phyloP scores from a whole-genome alignment of 2,888 invertebrate genomes.

The Ryuthela nishihirai region DNA sequence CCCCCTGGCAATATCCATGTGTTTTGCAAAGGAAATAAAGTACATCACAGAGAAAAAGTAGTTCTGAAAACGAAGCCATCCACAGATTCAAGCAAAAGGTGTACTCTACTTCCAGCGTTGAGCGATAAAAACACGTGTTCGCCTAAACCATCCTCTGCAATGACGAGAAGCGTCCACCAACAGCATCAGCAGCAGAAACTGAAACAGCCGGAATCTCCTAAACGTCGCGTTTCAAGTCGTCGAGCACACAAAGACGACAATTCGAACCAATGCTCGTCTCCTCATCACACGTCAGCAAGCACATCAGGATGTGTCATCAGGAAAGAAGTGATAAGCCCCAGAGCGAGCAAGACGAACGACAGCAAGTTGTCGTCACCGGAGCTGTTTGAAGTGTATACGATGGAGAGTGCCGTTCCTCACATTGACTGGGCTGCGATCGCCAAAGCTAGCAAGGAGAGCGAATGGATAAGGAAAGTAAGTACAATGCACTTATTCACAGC shows the following conservation, averaged over 20 bases:
- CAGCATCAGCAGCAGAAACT: conserved; percentile 2
- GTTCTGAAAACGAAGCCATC: conserved; percentile 9
- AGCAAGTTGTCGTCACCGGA: conserved; percentile 21
- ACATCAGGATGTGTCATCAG: no score
- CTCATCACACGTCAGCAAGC: no score
- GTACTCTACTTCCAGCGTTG: not conserved
- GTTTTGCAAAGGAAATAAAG: conserved; percentile 31
- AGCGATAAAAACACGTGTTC: not conserved
- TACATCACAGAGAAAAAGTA: conserved; percentile 16
- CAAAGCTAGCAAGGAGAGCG: conserved; percentile 20
- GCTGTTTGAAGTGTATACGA: conserved; percentile 31
- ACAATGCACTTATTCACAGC: no score
- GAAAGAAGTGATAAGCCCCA: conserved; percentile 11
- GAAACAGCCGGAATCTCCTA: conserved; percentile 9
- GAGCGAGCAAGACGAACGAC: conserved; percentile 11
- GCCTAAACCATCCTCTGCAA: conserved; percentile 5
- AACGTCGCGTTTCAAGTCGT: conserved; percentile 2
- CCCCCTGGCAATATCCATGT: conserved; percentile 25
- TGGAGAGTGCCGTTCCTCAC: conserved; percentile 26
- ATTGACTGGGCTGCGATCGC: conserved; percentile 25
- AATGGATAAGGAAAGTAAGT: conserved; percentile 30
- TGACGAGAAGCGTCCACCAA: conserved; percentile 5
- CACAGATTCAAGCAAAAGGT: not conserved
- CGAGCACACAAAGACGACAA: conserved; percentile 8
- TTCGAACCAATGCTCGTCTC: conserved; percentile 16